Conservation (phyloP, 2,888 invertebrate genomes). For the Morpho helenor region DNA sequence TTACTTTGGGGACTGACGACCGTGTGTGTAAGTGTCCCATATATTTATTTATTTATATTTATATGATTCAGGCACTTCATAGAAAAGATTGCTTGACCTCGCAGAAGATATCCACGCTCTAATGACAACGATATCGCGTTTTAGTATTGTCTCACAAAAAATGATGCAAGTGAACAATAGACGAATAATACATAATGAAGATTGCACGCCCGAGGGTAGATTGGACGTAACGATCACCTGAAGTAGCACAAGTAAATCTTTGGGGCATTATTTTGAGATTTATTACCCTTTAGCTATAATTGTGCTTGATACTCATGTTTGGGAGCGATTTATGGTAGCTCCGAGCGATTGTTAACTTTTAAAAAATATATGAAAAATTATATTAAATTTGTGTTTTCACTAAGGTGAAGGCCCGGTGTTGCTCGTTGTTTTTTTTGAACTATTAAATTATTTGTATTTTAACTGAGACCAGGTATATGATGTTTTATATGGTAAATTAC, state of each 20-base stretch:
- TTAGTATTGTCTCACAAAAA: background rate
- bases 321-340: conserved; percentile 63
- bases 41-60: too few relatives aligned
- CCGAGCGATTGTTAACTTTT: conserved; percentile 42
- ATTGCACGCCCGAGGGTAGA: conserved; percentile 59
- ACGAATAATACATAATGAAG: conserved; percentile 57
- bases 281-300: conserved; percentile 66
- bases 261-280: conserved; percentile 69
- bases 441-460: too few relatives aligned
- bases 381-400: conserved; percentile 14
- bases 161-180: conserved; percentile 11
- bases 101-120: too few relatives aligned
- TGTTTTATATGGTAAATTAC: too few relatives aligned
- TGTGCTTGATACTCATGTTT: conserved; percentile 54
- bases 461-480: too few relatives aligned
- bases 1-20: too few relatives aligned
- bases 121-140: too few relatives aligned
- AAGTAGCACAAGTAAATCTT: conserved; percentile 65
- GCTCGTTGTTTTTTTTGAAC: background rate
- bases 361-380: conserved; percentile 17
- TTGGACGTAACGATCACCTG: conserved; percentile 69
- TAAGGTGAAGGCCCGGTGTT: background rate
- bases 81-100: too few relatives aligned
- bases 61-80: too few relatives aligned
- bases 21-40: too few relatives aligned